Evolutionary conservation across 1,140 invertebrate species (phyloP).

Genomic region (Zaprionus gabonicus): DNA sequence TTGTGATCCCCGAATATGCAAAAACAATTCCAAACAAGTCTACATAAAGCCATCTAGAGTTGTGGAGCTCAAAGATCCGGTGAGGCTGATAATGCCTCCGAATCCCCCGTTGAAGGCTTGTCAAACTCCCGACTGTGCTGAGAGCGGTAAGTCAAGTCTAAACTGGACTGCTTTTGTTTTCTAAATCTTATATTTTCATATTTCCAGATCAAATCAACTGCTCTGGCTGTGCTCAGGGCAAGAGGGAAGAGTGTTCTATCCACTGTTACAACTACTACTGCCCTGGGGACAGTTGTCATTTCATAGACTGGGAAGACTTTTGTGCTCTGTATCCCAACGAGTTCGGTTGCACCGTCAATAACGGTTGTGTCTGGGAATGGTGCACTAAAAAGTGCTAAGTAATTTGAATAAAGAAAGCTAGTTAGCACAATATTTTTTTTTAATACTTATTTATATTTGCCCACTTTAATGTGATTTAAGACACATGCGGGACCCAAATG

Average conservation of each 20-base stretch:
- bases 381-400: slow-evolving; percentile 54
- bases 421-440: too few species aligned
- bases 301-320: slow-evolving; percentile 56
- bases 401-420: not conserved
- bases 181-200: not conserved
- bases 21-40: slow-evolving; percentile 19
- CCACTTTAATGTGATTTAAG: too few species aligned
- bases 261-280: slow-evolving; percentile 68
- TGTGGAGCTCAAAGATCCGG: slow-evolving; percentile 27
- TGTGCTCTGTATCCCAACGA: slow-evolving; percentile 61
- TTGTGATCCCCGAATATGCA: slow-evolving; percentile 61
- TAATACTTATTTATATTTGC: too few species aligned
- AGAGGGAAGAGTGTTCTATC: slow-evolving; percentile 52
- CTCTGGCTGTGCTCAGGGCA: slow-evolving; percentile 61
- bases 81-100: slow-evolving; percentile 65
- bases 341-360: slow-evolving; percentile 57
- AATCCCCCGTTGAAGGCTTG: slow-evolving; percentile 63
- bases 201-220: slow-evolving; percentile 63
- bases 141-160: slow-evolving; percentile 44
- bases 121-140: slow-evolving; percentile 49
- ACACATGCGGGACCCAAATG: too few species aligned
- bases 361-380: slow-evolving; percentile 71
- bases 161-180: not conserved
- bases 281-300: slow-evolving; percentile 49
- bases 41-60: slow-evolving; percentile 64